A percentile compares a stretch with the other conserved stretches of the same genome.
These are phyloP conservation scores for Arge pagana DNA, from an alignment of 2,888 invertebrate species.

Conservation along the genomic window DNA sequence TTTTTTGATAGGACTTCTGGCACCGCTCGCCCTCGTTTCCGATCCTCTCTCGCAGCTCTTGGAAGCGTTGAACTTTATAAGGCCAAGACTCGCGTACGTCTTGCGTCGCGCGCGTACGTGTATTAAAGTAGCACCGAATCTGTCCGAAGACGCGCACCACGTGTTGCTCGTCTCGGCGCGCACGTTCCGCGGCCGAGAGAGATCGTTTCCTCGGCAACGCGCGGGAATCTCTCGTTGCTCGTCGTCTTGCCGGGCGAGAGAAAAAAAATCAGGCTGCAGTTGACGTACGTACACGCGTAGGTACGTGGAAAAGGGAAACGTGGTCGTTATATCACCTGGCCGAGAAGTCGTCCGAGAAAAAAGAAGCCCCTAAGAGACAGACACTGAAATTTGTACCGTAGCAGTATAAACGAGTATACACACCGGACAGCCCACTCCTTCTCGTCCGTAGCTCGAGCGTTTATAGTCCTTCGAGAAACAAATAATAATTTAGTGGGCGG, in stretches of 20 bases:
- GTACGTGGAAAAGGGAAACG: neutral
- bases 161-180: too few relatives aligned
- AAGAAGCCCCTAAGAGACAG: conserved; percentile 23
- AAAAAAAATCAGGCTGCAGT: too few relatives aligned
- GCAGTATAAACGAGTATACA: neutral
- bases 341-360: neutral
- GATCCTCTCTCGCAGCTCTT: neutral
- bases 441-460: conserved; percentile 51
- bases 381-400: conserved; percentile 19
- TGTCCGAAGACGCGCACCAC: too few relatives aligned
- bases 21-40: neutral
- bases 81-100: too few relatives aligned
- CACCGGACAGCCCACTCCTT: neutral
- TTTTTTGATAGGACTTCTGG: conserved; percentile 1
- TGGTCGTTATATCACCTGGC: conserved; percentile 10
- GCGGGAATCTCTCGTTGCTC: too few relatives aligned
- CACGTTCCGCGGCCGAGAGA: too few relatives aligned
- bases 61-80: too few relatives aligned
- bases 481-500: conserved; percentile 59
- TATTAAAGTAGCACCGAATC: too few relatives aligned
- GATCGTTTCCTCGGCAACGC: too few relatives aligned
- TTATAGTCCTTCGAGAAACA: conserved; percentile 55
- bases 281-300: too few relatives aligned
- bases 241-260: too few relatives aligned
- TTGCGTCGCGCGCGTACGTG: too few relatives aligned